Evolutionary conservation across 2,797 vertebrate species (phyloP), one percentile per base, ranked within the genome.

Genomic region (Nannoperca australis): DNA sequence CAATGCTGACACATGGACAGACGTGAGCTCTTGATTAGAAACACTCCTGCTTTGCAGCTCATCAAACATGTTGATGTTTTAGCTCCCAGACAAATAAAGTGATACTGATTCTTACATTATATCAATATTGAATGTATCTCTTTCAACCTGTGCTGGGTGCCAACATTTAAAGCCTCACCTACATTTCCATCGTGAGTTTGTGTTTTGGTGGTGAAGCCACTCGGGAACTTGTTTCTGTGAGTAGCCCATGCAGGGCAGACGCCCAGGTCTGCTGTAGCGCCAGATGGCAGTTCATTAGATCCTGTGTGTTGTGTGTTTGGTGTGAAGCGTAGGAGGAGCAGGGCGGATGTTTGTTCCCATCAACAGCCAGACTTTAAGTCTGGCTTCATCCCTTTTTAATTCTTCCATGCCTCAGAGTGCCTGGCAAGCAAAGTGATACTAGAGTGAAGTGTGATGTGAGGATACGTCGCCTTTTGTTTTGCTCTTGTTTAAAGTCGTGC

Each of bases 281-380:
- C 91, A 93, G 92, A 94, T 93, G 93, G 91, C 70, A 84, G 82
- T 87, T 90, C 89, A 91, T 93, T 90, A 93, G 89, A 90, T 90
- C 90, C 73, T 78, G 71, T 78, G 84, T 87, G 88, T 85, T 91
- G 82, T 90, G 84, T 80, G 73, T 87, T 88, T 87, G 84, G 89
- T 93, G 92, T 90, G 88, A 92, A 82, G 84, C 73, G 87, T 88
- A 74, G 88, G 87, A 89, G 86, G 89, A 86, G 82, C 82, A 60
- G 78, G 86, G 78, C 69, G 79, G 88, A 92, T 91, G 89, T 92
- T 90, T 92, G 87, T 88, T 89, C 82, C 76, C 75, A 63, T 85
- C 86, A 76, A 80, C 88, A 88, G 81, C 82, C 89, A 92, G 87
- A 85, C 84, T 78, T 85, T 63, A 85, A 88, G 84, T 79, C 85